Percentiles rank a stretch among this genome's conserved stretches.
phyloP scores from a whole-genome alignment of 2,888 invertebrate species.

The Strigamia maritima region DNA sequence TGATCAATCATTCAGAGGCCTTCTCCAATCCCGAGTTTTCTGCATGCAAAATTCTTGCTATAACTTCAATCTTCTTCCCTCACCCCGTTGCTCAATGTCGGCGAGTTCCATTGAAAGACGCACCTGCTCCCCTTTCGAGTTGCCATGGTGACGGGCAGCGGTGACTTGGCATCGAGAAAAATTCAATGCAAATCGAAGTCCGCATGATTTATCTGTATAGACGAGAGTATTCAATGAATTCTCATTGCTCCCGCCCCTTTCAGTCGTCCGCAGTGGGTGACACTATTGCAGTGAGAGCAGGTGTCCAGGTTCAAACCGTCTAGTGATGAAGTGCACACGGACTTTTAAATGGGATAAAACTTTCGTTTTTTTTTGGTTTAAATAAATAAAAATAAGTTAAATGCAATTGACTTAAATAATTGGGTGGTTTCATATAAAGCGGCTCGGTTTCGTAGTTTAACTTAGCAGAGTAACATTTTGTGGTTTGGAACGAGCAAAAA shows the following conservation, averaged over 20 bases:
- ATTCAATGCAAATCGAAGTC: conserved; percentile 35
- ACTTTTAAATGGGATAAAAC: background rate
- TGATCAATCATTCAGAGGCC: conserved; percentile 31
- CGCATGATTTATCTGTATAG: conserved; percentile 35
- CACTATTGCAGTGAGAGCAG: background rate
- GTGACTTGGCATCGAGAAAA: conserved; percentile 20
- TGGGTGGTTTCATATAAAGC: conserved; percentile 8
- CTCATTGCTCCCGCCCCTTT: background rate
- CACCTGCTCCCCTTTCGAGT: conserved; percentile 35
- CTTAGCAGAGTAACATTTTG: background rate
- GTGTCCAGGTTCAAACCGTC: background rate
- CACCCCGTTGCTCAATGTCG: conserved; percentile 25
- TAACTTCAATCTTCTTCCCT: conserved; percentile 30
- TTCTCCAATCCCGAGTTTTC: background rate
- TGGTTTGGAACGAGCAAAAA: conserved; percentile 9
- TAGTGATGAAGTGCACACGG: background rate
- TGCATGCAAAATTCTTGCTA: conserved; percentile 17
- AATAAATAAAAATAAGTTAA: background rate
- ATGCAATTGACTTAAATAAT: conserved; percentile 15
- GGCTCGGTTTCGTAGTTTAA: conserved; percentile 1
- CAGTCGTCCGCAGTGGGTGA: conserved; percentile 26
- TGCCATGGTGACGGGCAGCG: conserved; percentile 18
- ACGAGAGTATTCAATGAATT: conserved; percentile 16
- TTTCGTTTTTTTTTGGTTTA: background rate
- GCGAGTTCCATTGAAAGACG: conserved; percentile 31